phyloP scores from a whole-genome alignment of 2,113 vertebrate genomes.

The Opisthocomus hoazin region DNA sequence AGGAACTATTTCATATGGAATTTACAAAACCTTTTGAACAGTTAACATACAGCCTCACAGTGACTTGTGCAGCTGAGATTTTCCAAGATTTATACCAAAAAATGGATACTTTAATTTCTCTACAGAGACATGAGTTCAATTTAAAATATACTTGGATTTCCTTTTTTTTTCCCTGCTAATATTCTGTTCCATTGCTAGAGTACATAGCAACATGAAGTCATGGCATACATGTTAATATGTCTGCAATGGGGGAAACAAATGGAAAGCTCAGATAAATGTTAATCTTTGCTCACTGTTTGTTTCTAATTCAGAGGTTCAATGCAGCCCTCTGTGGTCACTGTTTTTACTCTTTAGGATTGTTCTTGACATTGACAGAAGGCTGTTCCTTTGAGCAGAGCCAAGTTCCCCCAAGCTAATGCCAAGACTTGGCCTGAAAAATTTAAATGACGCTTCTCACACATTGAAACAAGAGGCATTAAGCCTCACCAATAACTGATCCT shows the following conservation, averaged over 20 bases:
- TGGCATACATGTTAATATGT: neutral
- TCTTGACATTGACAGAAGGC: constrained; percentile 37
- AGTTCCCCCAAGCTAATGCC: neutral
- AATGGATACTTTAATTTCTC: neutral
- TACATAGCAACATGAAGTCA: constrained; percentile 1
- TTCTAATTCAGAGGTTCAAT: neutral
- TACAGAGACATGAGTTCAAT: neutral
- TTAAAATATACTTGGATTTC: constrained; percentile 9
- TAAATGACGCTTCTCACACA: neutral
- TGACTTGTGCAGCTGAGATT: neutral
- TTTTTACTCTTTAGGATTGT: constrained; percentile 17
- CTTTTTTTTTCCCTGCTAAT: neutral
- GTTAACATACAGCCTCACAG: neutral
- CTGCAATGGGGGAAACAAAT: neutral
- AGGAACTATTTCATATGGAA: neutral
- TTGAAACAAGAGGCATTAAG: constrained; percentile 5
- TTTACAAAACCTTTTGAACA: neutral
- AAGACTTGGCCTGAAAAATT: constrained; percentile 20
- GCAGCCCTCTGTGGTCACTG: neutral
- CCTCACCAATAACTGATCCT: no score
- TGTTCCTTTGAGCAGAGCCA: constrained; percentile 29
- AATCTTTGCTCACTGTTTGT: constrained; percentile 1
- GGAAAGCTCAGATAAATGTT: constrained; percentile 11
- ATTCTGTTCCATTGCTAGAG: constrained; percentile 1
- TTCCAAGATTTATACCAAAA: constrained; percentile 7